Base-by-base conservation (phyloP, 2,797 vertebrate species). In the Zalophus californianus region DNA sequence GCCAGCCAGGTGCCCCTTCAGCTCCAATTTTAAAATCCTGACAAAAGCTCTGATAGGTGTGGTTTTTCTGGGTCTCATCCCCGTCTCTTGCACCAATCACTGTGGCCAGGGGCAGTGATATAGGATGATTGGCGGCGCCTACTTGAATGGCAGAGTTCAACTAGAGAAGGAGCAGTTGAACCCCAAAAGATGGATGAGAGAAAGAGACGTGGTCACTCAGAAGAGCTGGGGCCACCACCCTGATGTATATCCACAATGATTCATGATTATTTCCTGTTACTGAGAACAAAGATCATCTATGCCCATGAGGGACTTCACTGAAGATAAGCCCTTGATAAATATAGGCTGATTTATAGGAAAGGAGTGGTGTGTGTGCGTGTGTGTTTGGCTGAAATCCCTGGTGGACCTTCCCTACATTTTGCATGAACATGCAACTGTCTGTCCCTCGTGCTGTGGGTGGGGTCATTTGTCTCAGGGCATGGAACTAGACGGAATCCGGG, bases 161-260 rank as follows among this genome's bases (percentile, higher is more conserved):
- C 23, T 7, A 44, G 75, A 68, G 35, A 32, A 90, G 18, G 14
- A 32, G n/a, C 29, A 35, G 10, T 4, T 41, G 66, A 54, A 29
- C n/a, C 60, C 21, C 23, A 48, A 60, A 94, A 56, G 1, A 0
- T 11, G 64, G 18, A 41, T 68, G 23, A 25, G 66, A 86, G 29
- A 56, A 85, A 62, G 29, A 32, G 44, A 14, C 8, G 2, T 1
- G 35, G 54, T 5, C 58, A 10, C 5, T 0, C 13, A 13, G 83
- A 50, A 83, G 50, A 48, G 25, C 35, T 14, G 78, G 23, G 56
- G 10, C 58, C 10, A 1, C 15, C 14, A 1, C 13, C 70, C 23
- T 32, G 35, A 21, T 0, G 20, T 32, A 0, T 52, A 6, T 20
- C 25, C 16, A 6, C 14, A 41, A 0, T 10, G 4, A 41, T 12